phyloP scores from a whole-genome alignment of 2,113 vertebrate genomes.

The Melanocharis versteri region DNA sequence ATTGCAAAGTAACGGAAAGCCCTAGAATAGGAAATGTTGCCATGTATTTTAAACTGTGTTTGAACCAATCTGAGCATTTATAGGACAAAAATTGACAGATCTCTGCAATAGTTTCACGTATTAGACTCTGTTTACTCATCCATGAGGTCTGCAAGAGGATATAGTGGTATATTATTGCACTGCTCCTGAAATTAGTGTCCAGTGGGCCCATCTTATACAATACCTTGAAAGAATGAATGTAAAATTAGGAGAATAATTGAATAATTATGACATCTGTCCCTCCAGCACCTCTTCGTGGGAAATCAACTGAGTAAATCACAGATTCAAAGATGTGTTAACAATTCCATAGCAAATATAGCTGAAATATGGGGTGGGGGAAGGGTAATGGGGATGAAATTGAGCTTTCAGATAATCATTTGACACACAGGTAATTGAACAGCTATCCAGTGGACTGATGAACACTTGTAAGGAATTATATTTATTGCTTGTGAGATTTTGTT shows the following conservation, averaged over 20 bases:
- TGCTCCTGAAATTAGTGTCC: slow-evolving; percentile 79
- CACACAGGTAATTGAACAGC: slow-evolving; percentile 90
- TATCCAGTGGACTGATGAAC: slow-evolving; percentile 79
- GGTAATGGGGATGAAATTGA: slow-evolving; percentile 93
- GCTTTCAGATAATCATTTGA: slow-evolving; percentile 89
- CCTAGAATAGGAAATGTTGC: background rate
- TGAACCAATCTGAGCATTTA: background rate
- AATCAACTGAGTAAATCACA: slow-evolving; percentile 86
- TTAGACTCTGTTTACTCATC: slow-evolving; percentile 56
- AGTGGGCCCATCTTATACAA: slow-evolving; percentile 1
- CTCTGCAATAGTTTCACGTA: slow-evolving; percentile 12
- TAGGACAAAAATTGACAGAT: slow-evolving; percentile 6
- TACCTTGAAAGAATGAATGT: slow-evolving; percentile 72
- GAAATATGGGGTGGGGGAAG: slow-evolving; percentile 85
- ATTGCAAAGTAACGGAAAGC: background rate
- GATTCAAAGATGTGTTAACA: slow-evolving; percentile 86
- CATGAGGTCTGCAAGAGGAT: slow-evolving; percentile 53
- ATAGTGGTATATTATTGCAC: slow-evolving; percentile 66
- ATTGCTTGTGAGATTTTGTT: background rate
- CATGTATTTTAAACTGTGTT: background rate
- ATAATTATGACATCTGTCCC: slow-evolving; percentile 96
- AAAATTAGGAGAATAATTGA: slow-evolving; percentile 86
- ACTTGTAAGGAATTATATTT: slow-evolving; percentile 8
- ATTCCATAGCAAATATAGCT: slow-evolving; percentile 87
- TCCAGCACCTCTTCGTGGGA: slow-evolving; percentile 83